Evolutionary conservation across 2,113 vertebrate genomes (phyloP).

Genomic region (Sardina pilchardus): DNA sequence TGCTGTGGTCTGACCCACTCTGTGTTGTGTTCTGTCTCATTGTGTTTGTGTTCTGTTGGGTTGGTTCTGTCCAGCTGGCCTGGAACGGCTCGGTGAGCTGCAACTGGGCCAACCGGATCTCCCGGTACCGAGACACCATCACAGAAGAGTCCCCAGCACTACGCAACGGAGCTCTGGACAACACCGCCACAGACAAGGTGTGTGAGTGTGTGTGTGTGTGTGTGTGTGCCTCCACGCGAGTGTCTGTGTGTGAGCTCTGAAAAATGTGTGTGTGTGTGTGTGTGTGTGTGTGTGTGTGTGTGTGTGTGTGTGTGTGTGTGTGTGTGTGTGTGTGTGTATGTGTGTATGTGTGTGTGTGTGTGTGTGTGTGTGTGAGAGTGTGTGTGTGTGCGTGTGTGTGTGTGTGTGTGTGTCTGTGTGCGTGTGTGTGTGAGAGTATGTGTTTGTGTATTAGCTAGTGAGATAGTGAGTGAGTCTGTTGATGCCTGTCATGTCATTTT

Average conservation of each 20-base stretch:
- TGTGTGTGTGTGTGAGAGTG: background rate
- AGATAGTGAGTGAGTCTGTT: background rate
- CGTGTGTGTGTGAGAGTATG: background rate
- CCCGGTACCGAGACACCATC: constrained; percentile 75
- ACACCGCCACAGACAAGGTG: constrained; percentile 71
- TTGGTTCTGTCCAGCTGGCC: constrained; percentile 63
- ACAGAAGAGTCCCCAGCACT: constrained; percentile 74
- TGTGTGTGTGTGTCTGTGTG: background rate
- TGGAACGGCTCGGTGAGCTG: constrained; percentile 83
- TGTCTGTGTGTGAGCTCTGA: background rate
- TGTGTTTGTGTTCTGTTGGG: constrained; percentile 25
- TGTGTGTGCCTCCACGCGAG: background rate
- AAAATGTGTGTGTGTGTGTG: background rate
- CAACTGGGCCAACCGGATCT: constrained; percentile 82
- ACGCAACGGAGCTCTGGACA: constrained; percentile 78
- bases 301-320: background rate
- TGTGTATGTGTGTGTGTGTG: constrained; percentile 28
- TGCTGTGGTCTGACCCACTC: background rate
- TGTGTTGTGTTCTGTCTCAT: constrained; percentile 17
- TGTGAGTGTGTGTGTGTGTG: background rate
- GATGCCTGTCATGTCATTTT: background rate
- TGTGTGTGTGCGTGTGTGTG: background rate
- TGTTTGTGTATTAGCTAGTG: background rate
- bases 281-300: background rate
- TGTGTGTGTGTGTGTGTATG: background rate